Evolutionary conservation across 2,113 vertebrate genomes (phyloP).

Genomic region (Misgurnus anguillicaudatus): DNA sequence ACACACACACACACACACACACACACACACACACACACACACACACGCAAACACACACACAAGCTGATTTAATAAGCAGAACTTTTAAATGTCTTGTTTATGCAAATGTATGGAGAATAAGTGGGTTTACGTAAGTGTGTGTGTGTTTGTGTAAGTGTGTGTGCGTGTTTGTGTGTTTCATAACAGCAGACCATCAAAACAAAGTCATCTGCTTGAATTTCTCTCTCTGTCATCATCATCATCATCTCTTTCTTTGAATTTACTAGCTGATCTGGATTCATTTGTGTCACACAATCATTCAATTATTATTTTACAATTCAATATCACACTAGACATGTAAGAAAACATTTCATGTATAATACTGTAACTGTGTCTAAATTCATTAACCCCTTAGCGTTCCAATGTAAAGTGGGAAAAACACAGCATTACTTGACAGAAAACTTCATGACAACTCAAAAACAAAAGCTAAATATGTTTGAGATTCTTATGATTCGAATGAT

Average conservation of each 20-base stretch:
- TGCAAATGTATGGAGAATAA: slow-evolving; percentile 25
- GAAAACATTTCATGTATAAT: too few species aligned
- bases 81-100: slow-evolving; percentile 25
- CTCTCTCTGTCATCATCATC: neutral
- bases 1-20: neutral
- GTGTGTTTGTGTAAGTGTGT: slow-evolving; percentile 1
- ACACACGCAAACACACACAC: slow-evolving; percentile 1
- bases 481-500: too few species aligned
- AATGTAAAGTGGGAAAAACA: too few species aligned
- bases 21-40: neutral
- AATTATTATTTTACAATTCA: too few species aligned
- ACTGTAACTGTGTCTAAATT: too few species aligned
- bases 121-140: neutral
- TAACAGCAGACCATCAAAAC: slow-evolving; percentile 11
- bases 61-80: slow-evolving; percentile 22
- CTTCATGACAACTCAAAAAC: too few species aligned
- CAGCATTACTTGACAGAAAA: too few species aligned
- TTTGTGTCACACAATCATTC: neutral
- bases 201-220: slow-evolving; percentile 22
- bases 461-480: too few species aligned
- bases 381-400: too few species aligned
- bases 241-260: too few species aligned
- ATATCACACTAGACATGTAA: too few species aligned
- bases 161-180: slow-evolving; percentile 9
- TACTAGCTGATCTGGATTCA: too few species aligned